Percentiles rank a stretch among this genome's conserved stretches.
These are phyloP conservation scores for Macrotus californicus DNA, from an alignment of 2,113 vertebrate species.

Conservation along the genomic window DNA sequence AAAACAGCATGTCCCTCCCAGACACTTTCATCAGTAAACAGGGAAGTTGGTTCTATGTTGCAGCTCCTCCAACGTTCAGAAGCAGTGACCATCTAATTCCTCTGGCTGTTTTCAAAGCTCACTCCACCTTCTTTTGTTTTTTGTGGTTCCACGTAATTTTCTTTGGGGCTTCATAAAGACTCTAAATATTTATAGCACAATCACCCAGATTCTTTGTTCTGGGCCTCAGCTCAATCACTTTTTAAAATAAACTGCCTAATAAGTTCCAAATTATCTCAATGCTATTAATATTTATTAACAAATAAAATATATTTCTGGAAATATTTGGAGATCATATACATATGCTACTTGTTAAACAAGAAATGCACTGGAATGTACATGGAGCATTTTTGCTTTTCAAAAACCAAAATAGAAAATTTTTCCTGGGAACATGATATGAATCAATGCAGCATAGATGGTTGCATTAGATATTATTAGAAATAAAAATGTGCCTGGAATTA, in stretches of 20 bases:
- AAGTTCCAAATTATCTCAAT: neutral
- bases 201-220: neutral
- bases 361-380: neutral
- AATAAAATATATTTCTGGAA: neutral
- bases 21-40: neutral
- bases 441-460: neutral
- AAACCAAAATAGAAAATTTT: neutral
- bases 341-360: neutral
- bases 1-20: neutral
- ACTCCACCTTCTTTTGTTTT: neutral
- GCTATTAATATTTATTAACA: neutral
- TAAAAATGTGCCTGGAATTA: neutral
- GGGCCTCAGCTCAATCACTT: neutral
- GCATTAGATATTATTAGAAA: neutral
- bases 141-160: neutral
- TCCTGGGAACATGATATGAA: neutral
- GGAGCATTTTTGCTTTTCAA: neutral
- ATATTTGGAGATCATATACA: neutral
- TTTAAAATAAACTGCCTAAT: neutral
- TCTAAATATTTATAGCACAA: neutral
- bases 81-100: neutral
- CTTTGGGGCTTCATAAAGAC: neutral
- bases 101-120: neutral
- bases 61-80: accelerated
- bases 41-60: neutral